A percentile compares a stretch with the other conserved stretches of the same genome.
These are phyloP conservation scores for Aphis gossypii DNA, from an alignment of 1,140 invertebrate genomes.

Conservation along the genomic window DNA sequence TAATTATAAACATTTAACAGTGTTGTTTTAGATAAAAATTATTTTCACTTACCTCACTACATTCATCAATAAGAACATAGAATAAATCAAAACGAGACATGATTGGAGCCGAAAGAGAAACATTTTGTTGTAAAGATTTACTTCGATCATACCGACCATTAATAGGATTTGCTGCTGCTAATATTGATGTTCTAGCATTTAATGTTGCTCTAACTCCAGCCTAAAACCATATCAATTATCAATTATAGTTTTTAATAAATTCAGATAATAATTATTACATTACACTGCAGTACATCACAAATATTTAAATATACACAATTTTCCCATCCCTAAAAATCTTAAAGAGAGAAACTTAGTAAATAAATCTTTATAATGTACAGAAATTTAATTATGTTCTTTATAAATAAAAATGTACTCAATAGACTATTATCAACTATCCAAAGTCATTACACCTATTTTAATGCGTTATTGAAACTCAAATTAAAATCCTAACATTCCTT, in stretches of 20 bases:
- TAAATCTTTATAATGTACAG: neutral
- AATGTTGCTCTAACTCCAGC: conserved; percentile 97
- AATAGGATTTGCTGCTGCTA: conserved; percentile 98
- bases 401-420: neutral
- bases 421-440: neutral
- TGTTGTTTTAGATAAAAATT: conserved; percentile 32
- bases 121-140: conserved; percentile 95
- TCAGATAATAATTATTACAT: too few relatives aligned
- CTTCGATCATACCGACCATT: conserved; percentile 95
- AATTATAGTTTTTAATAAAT: neutral
- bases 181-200: conserved; percentile 96
- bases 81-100: conserved; percentile 99
- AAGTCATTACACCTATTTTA: neutral
- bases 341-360: too few relatives aligned
- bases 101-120: conserved; percentile 92
- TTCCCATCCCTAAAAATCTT: too few relatives aligned
- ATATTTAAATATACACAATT: too few relatives aligned
- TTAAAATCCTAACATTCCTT: neutral
- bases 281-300: too few relatives aligned
- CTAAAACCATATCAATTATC: conserved; percentile 64
- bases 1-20: conserved; percentile 10
- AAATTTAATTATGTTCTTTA: neutral
- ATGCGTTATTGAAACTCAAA: too few relatives aligned
- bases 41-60: conserved; percentile 78
- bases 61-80: conserved; percentile 96